A percentile compares a stretch with the other conserved stretches of the same genome.
phyloP scores from a whole-genome alignment of 1,140 invertebrate genomes.

The Pentalonia nigronervosa region DNA sequence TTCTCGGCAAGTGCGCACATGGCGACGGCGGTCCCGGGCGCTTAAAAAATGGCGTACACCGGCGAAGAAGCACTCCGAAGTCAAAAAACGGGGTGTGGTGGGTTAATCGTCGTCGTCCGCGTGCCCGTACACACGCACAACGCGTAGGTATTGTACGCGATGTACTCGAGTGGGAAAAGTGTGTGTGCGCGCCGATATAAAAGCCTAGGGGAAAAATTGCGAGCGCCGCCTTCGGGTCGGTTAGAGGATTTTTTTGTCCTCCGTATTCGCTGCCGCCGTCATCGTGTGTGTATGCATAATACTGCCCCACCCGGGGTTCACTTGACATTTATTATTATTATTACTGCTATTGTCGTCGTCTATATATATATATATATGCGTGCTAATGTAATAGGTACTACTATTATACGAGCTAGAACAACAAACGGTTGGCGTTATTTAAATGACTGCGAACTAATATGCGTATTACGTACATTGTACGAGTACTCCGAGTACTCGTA shows the following conservation, averaged over 20 bases:
- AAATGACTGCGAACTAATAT: neutral
- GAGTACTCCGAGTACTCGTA: neutral
- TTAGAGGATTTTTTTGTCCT: neutral
- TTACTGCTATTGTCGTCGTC: neutral
- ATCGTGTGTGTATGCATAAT: neutral
- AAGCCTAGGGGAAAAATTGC: neutral
- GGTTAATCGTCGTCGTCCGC: neutral
- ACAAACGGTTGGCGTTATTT: neutral
- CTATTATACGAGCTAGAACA: neutral
- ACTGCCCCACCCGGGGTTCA: neutral
- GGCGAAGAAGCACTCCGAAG: neutral
- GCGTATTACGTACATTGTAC: neutral
- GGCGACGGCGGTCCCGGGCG: neutral
- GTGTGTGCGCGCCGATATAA: neutral
- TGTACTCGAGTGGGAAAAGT: neutral
- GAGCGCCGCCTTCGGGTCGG: neutral
- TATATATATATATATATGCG: too few species aligned
- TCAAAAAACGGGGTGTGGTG: conserved; percentile 38
- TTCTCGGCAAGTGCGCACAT: neutral
- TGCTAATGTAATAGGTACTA: neutral
- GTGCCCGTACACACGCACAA: neutral
- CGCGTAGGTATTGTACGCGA: neutral
- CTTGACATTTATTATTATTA: neutral
- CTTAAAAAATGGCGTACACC: conserved; percentile 1
- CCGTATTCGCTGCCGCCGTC: neutral